Evolutionary conservation across 2,888 invertebrate species (phyloP), one percentile per base, ranked within the genome.

Genomic region (Pseudolycoriella hygida): DNA sequence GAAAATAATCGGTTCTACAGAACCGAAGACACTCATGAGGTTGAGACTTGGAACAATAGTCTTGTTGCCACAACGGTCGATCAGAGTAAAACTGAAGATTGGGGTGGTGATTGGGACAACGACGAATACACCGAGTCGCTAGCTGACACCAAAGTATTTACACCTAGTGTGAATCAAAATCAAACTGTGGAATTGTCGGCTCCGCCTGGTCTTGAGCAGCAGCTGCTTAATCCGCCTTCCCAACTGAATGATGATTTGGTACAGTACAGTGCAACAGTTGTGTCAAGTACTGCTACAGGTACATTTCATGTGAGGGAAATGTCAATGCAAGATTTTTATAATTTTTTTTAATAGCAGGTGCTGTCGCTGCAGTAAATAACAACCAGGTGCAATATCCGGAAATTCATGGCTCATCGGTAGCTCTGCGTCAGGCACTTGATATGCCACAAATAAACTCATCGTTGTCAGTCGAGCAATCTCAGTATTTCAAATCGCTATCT

Each of bases 71-170:
- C 54, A 61, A 31, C 19, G 17, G 41, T 30, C 4, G 64, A 37
- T 60, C 58, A 55, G 59, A 61, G 46, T 60, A 59, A 37, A 50
- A 52, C 25, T 49, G 52, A 14, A 46, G 71, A 71, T 55, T 66
- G 68, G 32, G 72, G 72, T 71, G 70, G 69, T 46, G 85, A 84
- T 64, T 89, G 83, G 88, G 88, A 85, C 67, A 85, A 79, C 58
- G 92, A 93, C 65, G 93, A 93, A 62, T 94, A 93, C 73, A 88
- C 89, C 37, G 93, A 93, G 45, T 90, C 89, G 53, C 72, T 93
- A 49, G 84, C 88, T 51, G 93, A 94, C 62, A 89, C 88, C 42
- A 93, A 93, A 71, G 92, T 94, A 47, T 87, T 87, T 60, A 85
- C 85, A 38, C 79, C 85, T 11, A 80, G 80, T 56, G 69, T 62